Evolutionary conservation across 2,797 vertebrate genomes (phyloP).

Genomic region (Myripristis murdjan): DNA sequence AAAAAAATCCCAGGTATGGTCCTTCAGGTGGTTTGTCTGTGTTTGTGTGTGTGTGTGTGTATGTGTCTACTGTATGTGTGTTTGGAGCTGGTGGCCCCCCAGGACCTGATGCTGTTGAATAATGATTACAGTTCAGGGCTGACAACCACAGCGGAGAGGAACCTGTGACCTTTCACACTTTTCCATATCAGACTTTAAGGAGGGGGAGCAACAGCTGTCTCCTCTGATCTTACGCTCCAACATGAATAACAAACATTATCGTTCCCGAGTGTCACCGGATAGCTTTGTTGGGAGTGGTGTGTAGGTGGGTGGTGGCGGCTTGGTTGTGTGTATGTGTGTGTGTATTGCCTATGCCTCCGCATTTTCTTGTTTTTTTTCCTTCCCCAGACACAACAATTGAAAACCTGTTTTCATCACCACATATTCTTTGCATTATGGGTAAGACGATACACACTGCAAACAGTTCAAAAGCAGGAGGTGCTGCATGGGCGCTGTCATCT

Average conservation of each 20-base stretch:
- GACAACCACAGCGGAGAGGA: slow-evolving; percentile 31
- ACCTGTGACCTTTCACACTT: slow-evolving; percentile 62
- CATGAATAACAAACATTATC: slow-evolving; percentile 62
- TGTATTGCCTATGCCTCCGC: slow-evolving; percentile 41
- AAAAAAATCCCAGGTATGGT: too few species aligned
- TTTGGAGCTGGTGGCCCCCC: slow-evolving; percentile 17
- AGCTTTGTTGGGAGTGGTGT: slow-evolving; percentile 56
- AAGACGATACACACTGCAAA: slow-evolving; percentile 63
- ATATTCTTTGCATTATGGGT: slow-evolving; percentile 71
- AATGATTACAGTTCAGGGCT: slow-evolving; percentile 54
- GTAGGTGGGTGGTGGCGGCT: slow-evolving; percentile 15
- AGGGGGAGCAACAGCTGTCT: slow-evolving; percentile 66
- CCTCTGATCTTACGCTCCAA: slow-evolving; percentile 48
- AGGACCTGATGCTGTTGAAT: slow-evolving; percentile 45
- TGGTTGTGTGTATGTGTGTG: slow-evolving; percentile 26
- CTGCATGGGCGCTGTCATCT: slow-evolving; percentile 57
- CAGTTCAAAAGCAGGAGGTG: slow-evolving; percentile 40
- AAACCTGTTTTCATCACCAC: slow-evolving; percentile 61
- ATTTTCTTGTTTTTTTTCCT: slow-evolving; percentile 55
- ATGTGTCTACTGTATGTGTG: too few species aligned
- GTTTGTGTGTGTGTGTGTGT: slow-evolving; percentile 2
- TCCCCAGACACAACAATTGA: slow-evolving; percentile 69
- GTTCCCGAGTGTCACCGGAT: slow-evolving; percentile 59
- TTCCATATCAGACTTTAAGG: slow-evolving; percentile 46
- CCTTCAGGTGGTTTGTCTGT: background rate